Evolutionary conservation across 2,888 invertebrate genomes (phyloP).

Genomic region (Ctenicera cuprea): DNA sequence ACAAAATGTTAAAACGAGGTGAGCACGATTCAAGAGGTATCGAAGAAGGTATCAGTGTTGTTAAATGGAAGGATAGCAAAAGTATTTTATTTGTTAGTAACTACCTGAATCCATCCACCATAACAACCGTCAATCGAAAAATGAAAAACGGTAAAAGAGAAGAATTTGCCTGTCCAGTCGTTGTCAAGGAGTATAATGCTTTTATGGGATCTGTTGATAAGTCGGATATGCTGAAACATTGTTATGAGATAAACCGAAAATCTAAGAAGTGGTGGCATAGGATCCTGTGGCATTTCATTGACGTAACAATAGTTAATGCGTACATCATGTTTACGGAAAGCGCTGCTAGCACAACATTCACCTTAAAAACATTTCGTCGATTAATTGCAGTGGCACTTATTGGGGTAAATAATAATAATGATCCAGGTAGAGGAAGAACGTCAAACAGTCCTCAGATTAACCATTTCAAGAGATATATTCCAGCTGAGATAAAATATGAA

Average conservation of each 20-base stretch:
- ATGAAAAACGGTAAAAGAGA: constrained; percentile 27
- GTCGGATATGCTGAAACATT: constrained; percentile 33
- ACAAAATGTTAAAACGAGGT: constrained; percentile 50
- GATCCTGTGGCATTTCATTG: constrained; percentile 44
- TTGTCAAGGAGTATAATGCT: constrained; percentile 40
- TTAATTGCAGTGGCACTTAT: constrained; percentile 24
- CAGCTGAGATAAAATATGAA: constrained; percentile 26
- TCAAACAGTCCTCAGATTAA: not conserved
- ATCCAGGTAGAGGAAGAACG: constrained; percentile 7
- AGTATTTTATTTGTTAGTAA: constrained; percentile 45
- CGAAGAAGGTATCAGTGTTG: constrained; percentile 24
- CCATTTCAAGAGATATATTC: constrained; percentile 13
- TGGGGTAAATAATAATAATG: constrained; percentile 15
- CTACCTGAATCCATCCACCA: constrained; percentile 37
- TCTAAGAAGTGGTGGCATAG: constrained; percentile 52
- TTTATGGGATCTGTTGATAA: constrained; percentile 50
- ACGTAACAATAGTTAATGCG: constrained; percentile 43
- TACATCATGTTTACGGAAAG: constrained; percentile 31
- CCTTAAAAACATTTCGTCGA: constrained; percentile 32
- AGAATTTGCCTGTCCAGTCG: constrained; percentile 19
- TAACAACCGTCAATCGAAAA: not conserved
- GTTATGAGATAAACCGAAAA: constrained; percentile 47
- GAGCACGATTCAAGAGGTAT: constrained; percentile 35
- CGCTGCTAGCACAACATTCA: constrained; percentile 2
- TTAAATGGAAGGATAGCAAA: constrained; percentile 53